Base-by-base conservation (phyloP, 2,797 vertebrate genomes). In the Ctenopoma multispine region DNA sequence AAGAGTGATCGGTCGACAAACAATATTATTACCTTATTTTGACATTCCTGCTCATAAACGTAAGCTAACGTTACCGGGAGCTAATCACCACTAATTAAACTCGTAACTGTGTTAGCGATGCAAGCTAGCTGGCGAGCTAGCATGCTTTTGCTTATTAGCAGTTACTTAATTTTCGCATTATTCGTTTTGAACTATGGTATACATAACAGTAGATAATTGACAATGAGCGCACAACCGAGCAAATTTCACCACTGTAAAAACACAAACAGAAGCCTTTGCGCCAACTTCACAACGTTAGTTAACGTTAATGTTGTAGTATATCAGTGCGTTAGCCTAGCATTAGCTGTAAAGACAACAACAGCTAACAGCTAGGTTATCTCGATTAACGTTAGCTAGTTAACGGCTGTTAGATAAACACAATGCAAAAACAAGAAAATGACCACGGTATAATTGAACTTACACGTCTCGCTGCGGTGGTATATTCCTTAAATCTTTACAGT, bases 391-490 rank as follows among this genome's bases (percentile, higher is more conserved):
- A 59, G 34, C 44, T 5, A 8, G 5, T 14, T 44, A 41, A 41
- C 13, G 0, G 5, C 14, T 20, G 9, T 17, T 41, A 27, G n/a
- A 18, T 8, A 1, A 18, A 8, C 17, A 31, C 10, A 12, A 11
- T 20, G 1, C 12, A 27, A 21, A 58, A 40, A 50, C 4, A 15
- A 5, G 29, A 55, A n/a, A 14, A 46, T 8, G 5, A 62, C 21
- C 34, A 47, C 17, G 2, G 12, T n/a, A 1, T 38, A 58, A 6
- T 4, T 15, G 4, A 6, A 93, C 92, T 93, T 92, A 94, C 92
- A 86, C 75, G 75, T 83, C 61, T 72, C 58, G 48, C 50, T 46
- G 54, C 71, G 23, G 47, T 5, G 46, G 29, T 63, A 20, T 41
- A 75, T 18, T 81, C 66, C 70, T 43, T 69, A 49, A 76, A 79